These are phyloP conservation scores for Teinopalpus imperialis DNA, from an alignment of 2,888 invertebrate species.

Conservation along the genomic window DNA sequence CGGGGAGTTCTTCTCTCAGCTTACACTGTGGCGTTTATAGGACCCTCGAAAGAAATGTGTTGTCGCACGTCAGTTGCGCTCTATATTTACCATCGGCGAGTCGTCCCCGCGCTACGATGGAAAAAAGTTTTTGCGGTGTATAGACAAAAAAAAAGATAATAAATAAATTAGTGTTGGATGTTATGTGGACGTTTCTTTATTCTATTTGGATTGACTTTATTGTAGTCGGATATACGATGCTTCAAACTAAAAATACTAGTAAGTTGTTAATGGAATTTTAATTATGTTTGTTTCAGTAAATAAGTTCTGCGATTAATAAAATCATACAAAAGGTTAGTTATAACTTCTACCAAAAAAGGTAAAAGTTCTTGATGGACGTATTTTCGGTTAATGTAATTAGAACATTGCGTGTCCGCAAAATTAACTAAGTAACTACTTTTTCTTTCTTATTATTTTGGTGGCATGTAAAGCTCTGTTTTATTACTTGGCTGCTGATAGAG, in stretches of 20 bases:
- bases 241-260: constrained; percentile 6
- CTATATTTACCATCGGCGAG: not conserved
- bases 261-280: constrained; percentile 1
- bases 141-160: not conserved
- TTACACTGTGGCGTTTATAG: not conserved
- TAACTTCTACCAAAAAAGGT: not conserved
- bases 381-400: constrained; percentile 16
- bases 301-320: no score
- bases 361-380: constrained; percentile 4
- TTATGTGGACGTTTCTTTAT: not conserved
- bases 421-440: constrained; percentile 2
- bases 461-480: not conserved
- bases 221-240: not conserved
- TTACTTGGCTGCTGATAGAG: no score
- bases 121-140: constrained; percentile 3
- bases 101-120: not conserved
- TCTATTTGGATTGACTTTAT: not conserved
- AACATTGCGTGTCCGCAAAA: constrained; percentile 12
- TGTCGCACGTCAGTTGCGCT: not conserved
- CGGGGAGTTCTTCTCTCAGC: not conserved
- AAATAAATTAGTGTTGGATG: not conserved
- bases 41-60: constrained; percentile 1
- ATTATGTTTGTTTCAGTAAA: no score
- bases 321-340: not conserved
- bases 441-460: not conserved